Evolutionary conservation across 2,797 vertebrate species (phyloP).

Genomic region (Argyrosomus regius): DNA sequence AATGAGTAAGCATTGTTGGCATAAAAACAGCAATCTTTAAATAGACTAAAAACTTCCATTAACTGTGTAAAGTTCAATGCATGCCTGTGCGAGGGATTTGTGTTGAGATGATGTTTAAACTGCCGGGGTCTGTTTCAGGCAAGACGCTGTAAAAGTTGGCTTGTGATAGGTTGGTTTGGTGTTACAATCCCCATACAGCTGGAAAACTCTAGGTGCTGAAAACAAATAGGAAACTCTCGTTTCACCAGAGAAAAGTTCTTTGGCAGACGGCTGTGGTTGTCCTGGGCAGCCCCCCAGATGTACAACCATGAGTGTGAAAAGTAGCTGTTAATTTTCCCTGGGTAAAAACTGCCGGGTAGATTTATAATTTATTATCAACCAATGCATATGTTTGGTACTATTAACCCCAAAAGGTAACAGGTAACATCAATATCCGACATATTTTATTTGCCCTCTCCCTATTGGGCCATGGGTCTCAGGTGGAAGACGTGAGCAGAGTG

Average conservation of each 20-base stretch:
- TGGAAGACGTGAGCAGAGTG: slow-evolving; percentile 30
- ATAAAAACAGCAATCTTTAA: slow-evolving; percentile 35
- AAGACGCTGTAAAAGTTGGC: background rate
- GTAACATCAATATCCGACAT: slow-evolving; percentile 10
- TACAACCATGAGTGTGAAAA: background rate
- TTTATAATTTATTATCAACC: background rate
- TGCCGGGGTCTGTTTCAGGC: background rate
- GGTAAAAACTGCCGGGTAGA: background rate
- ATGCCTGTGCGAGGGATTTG: slow-evolving; percentile 2
- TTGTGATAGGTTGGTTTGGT: background rate
- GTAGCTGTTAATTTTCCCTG: background rate
- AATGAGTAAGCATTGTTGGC: slow-evolving; percentile 55
- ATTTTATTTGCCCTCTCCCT: slow-evolving; percentile 10
- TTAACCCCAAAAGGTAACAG: background rate
- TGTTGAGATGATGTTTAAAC: background rate
- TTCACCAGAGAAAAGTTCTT: background rate
- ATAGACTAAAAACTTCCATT: slow-evolving; percentile 43
- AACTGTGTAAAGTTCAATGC: slow-evolving; percentile 9
- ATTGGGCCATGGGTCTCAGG: slow-evolving; percentile 25
- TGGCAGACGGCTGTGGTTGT: background rate
- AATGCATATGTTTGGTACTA: background rate
- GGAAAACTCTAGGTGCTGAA: slow-evolving; percentile 2
- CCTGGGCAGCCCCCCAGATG: background rate
- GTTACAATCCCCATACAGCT: slow-evolving; percentile 18
- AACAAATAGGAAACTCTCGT: slow-evolving; percentile 13